Evolutionary conservation across 2,888 invertebrate genomes (phyloP), one percentile per base, ranked within the genome.

Genomic region (Orthonychiurus folsomi): DNA sequence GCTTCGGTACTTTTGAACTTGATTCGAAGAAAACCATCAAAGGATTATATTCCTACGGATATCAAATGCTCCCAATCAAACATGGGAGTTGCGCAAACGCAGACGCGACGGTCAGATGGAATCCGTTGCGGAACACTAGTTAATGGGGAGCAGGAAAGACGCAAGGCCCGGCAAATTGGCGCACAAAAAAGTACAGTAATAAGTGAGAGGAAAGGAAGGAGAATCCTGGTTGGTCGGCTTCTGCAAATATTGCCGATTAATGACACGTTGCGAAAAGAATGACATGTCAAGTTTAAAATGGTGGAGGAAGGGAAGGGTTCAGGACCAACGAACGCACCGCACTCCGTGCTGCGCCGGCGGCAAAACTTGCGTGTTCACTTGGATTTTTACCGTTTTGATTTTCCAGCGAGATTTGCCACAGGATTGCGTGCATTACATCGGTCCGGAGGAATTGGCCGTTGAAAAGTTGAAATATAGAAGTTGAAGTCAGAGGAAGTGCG

Each of bases 121-220:
- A n/a, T n/a, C 37, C 37, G 37, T 37, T 37, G 15, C 15, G 37
- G 37, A 37, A 37, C 37, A 37, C 37, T 15, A 15, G 37, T 37
- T 9, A 37, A 37, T 15, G 5, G 15, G 37, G 37, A 37, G 37
- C 5, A 37, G 15, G 15, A 9, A 9, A 37, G 5, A 37, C 37
- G 37, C 37, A 9, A 5, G 5, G 37, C 37, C 15, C 37, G 9
- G 15, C 37, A 37, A 37, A 15, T 37, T 15, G 5, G 5, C 37
- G n/a, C n/a, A n/a, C n/a, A n/a, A n/a, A n/a, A n/a, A 37, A 37
- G 37, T 37, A 37, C 37, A 37, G 37, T 37, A 37, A 37, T 37
- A 37, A n/a, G n/a, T n/a, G n/a, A n/a, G 9, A 37, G 37, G 37
- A 37, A 15, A 37, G 37, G 15, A 37, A 15, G 37, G 15, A 37